Evolutionary conservation across 2,888 invertebrate genomes (phyloP), one percentile per base, ranked within the genome.

Genomic region (Anticlea derivata): DNA sequence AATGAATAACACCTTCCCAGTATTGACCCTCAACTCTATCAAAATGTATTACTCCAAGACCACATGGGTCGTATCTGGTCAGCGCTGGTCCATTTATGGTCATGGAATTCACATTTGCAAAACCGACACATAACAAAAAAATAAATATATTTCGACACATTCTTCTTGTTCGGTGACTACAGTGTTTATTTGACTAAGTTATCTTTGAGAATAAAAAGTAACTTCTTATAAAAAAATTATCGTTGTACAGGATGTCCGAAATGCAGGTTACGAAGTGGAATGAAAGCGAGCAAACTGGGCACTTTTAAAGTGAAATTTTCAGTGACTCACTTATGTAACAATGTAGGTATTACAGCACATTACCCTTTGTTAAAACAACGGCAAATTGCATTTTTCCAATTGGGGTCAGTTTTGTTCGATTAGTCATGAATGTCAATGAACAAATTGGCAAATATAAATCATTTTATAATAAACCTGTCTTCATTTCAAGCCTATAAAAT

Each of bases 51-150:
- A 83, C 66, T 1, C 83, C 87, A 34, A 88, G 63, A 5, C 82
- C 83, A 58, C 89, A 89, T 1, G 89, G 89, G 27, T 84, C 80
- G 33, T 88, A 89, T 55, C 80, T 75, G 0, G 79, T 84, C 45
- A 82, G 62, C 26, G 68, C 67, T 1, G 82, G 72, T 0, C 87
- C 87, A 43, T 74, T 73, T 30, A 88, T 58, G 5, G 83, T 66
- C 78, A 88, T 78, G 1, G 75, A 62, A 50, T 70, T 50, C 1
- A 75, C 75, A 50, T 67, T 63, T 17, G 68, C 60, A 10, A 65
- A 48, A 37, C 58, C 38, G 23, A 55, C 37, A 56, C 43, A 24
- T 41, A 63, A 57, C 34, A 38, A 43, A 12, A 45, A 29, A 27
- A 50, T 43, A 24, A 22, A 39, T 13, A 33, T 23, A 39, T 27